Conservation (phyloP, 2,113 vertebrate genomes). For the Pogona vitticeps region DNA sequence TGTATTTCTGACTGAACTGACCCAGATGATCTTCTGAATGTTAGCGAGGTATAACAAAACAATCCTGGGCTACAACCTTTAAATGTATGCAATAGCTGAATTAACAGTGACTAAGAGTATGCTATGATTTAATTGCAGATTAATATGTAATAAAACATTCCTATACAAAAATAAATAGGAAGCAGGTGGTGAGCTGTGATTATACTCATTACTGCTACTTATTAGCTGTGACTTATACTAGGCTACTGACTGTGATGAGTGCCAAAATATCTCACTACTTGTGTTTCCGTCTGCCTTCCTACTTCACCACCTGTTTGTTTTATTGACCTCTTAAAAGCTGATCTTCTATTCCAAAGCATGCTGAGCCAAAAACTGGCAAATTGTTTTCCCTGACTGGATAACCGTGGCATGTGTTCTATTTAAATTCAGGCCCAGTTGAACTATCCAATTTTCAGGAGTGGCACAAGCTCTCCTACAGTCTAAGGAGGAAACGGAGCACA, state of each 20-base stretch:
- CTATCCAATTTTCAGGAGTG: not conserved
- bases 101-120: conserved; percentile 21
- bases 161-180: conserved; percentile 30
- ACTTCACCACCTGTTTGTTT: conserved; percentile 6
- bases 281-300: not conserved
- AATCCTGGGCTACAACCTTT: conserved; percentile 2
- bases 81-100: conserved; percentile 21
- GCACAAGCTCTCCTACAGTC: too few relatives aligned
- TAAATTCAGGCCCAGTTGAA: not conserved
- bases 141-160: conserved; percentile 36
- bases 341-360: not conserved
- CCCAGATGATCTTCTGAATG: not conserved
- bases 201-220: conserved; percentile 25
- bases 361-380: not conserved
- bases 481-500: too few relatives aligned
- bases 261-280: conserved; percentile 13
- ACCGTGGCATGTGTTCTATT: not conserved
- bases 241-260: conserved; percentile 2
- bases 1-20: not conserved
- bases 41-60: not conserved
- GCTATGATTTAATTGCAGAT: conserved; percentile 22
- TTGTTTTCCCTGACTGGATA: not conserved
- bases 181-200: conserved; percentile 22
- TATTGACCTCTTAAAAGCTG: conserved; percentile 4
- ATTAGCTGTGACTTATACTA: conserved; percentile 25